Conservation (phyloP, 2,113 vertebrate species). For the Coturnix japonica region DNA sequence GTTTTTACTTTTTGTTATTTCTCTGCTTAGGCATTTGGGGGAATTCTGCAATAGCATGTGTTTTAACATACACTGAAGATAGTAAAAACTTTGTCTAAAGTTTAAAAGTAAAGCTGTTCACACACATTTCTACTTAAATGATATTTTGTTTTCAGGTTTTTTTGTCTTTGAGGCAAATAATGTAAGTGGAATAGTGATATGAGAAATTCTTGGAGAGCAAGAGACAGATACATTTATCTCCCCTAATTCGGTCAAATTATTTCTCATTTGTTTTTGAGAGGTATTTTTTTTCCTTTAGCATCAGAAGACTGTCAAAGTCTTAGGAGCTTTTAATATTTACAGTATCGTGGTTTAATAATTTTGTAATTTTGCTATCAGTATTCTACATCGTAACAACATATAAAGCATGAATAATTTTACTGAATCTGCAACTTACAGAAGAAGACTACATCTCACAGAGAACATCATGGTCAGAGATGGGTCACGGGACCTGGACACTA, state of each 20-base stretch:
- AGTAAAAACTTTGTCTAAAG: background rate
- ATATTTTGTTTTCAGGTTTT: background rate
- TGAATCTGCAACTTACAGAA: too few relatives aligned
- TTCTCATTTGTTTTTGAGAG: background rate
- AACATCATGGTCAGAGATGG: too few relatives aligned
- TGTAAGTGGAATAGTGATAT: background rate
- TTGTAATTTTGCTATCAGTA: too few relatives aligned
- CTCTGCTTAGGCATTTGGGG: background rate
- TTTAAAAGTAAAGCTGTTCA: constrained; percentile 14
- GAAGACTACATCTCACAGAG: too few relatives aligned
- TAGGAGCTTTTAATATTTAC: background rate
- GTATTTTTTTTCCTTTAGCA: background rate
- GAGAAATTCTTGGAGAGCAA: background rate
- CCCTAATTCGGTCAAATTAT: background rate
- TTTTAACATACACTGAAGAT: constrained; percentile 2
- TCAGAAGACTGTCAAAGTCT: background rate
- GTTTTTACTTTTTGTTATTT: background rate
- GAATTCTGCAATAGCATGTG: background rate
- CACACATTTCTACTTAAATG: background rate
- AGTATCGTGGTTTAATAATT: too few relatives aligned
- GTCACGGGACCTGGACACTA: too few relatives aligned
- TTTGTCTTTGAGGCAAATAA: background rate
- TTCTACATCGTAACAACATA: too few relatives aligned
- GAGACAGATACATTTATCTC: background rate
- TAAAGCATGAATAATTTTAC: too few relatives aligned